Evolutionary conservation across 2,113 vertebrate genomes (phyloP).

Genomic region (Thamnophis sirtalis): DNA sequence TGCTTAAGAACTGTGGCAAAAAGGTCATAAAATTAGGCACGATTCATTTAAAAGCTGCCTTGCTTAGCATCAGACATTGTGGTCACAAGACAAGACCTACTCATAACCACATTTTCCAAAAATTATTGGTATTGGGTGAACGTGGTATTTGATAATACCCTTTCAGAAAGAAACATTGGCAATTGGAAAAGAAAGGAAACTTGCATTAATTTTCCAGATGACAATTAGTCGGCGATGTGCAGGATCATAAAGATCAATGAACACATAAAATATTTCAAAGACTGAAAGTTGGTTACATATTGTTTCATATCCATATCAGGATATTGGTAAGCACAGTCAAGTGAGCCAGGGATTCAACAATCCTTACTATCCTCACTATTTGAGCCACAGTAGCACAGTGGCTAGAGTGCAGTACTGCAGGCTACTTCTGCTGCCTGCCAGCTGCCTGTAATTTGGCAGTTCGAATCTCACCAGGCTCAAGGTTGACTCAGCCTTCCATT

Average conservation of each 20-base stretch:
- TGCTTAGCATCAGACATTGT: neutral
- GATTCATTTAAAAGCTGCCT: neutral
- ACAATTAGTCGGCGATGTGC: neutral
- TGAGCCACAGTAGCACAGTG: too few relatives aligned
- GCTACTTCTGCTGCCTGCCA: too few relatives aligned
- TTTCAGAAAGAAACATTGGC: neutral
- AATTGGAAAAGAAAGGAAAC: neutral
- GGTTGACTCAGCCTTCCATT: too few relatives aligned
- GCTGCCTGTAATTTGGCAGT: too few relatives aligned
- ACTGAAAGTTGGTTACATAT: neutral
- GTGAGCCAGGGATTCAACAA: neutral
- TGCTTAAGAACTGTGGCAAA: neutral
- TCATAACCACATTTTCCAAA: neutral
- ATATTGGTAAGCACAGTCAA: conserved; percentile 14
- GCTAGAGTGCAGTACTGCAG: too few relatives aligned
- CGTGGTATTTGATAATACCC: neutral
- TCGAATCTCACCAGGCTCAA: too few relatives aligned
- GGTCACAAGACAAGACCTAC: neutral
- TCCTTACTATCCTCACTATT: neutral
- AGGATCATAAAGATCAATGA: neutral
- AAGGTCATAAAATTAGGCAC: neutral
- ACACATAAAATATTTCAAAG: neutral
- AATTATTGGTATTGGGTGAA: neutral
- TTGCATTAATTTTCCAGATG: neutral
- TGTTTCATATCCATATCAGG: conserved; percentile 7